phyloP scores from a whole-genome alignment of 2,888 invertebrate genomes.

The Anoplius nigerrimus region DNA sequence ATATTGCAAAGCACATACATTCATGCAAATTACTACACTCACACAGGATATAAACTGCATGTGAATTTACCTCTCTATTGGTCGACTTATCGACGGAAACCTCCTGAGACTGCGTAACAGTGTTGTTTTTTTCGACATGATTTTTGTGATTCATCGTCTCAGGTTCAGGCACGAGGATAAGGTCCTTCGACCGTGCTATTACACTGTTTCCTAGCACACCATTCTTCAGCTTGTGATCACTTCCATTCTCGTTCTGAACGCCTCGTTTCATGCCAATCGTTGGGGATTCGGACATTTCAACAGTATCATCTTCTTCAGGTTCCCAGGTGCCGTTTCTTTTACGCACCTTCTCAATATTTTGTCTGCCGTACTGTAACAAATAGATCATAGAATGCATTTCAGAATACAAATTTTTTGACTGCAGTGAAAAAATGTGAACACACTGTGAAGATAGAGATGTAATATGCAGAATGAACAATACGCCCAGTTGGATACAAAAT shows the following conservation, averaged over 20 bases:
- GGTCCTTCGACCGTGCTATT: constrained; percentile 83
- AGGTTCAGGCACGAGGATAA: constrained; percentile 85
- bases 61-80: constrained; percentile 45
- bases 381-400: no score
- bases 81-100: constrained; percentile 36
- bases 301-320: constrained; percentile 77
- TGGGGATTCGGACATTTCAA: constrained; percentile 71
- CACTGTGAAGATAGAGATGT: no score
- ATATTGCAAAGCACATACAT: no score
- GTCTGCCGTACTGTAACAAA: constrained; percentile 85
- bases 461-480: no score
- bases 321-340: constrained; percentile 76
- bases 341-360: constrained; percentile 77
- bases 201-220: constrained; percentile 78
- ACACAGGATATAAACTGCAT: not conserved
- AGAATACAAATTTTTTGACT: no score
- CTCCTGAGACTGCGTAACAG: constrained; percentile 8
- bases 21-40: no score
- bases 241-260: constrained; percentile 26
- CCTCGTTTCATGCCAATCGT: constrained; percentile 54
- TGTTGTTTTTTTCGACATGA: constrained; percentile 35
- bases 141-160: constrained; percentile 78
- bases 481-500: no score
- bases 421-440: no score
- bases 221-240: constrained; percentile 52